Percentiles rank a stretch among this genome's conserved stretches.
Conservation (phyloP, 2,797 vertebrate genomes). For the Podarcis siculus region DNA sequence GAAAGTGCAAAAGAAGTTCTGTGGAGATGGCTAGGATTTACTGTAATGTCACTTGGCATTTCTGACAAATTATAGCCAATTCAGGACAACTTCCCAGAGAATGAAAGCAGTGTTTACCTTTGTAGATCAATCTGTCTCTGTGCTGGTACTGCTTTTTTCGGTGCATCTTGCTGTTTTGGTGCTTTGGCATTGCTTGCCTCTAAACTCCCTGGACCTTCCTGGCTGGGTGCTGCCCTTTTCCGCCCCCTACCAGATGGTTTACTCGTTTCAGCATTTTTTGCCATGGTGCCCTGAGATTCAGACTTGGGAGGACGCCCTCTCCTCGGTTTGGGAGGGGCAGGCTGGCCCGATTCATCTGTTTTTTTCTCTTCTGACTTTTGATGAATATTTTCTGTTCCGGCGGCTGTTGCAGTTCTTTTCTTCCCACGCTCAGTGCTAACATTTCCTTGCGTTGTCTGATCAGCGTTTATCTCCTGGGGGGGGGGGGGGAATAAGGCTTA, state of each 20-base stretch:
- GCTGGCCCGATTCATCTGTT: constrained; percentile 79
- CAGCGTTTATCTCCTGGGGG: constrained; percentile 85
- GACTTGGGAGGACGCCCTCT: constrained; percentile 94
- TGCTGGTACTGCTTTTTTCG: constrained; percentile 89
- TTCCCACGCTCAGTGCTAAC: constrained; percentile 83
- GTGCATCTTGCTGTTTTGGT: constrained; percentile 91
- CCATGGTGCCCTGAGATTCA: constrained; percentile 76
- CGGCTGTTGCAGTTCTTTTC: constrained; percentile 78
- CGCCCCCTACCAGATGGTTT: constrained; percentile 88
- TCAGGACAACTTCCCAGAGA: neutral
- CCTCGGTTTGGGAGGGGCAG: constrained; percentile 85
- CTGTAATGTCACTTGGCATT: neutral
- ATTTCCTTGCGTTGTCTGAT: constrained; percentile 80
- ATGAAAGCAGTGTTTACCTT: constrained; percentile 79
- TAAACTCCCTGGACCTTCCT: constrained; percentile 81
- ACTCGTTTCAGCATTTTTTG: constrained; percentile 79
- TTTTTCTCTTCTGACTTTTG: constrained; percentile 81
- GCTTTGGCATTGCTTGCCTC: constrained; percentile 93
- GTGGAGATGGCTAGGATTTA: neutral
- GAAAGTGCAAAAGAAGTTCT: neutral
- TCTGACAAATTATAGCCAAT: neutral
- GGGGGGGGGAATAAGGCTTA: constrained; percentile 16
- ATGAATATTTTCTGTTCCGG: constrained; percentile 86
- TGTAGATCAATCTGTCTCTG: constrained; percentile 98
- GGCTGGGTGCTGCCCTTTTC: constrained; percentile 85